Percentiles rank a stretch among this genome's conserved stretches.
phyloP scores from a whole-genome alignment of 1,140 invertebrate genomes.

The Cataglyphis hispanica region DNA sequence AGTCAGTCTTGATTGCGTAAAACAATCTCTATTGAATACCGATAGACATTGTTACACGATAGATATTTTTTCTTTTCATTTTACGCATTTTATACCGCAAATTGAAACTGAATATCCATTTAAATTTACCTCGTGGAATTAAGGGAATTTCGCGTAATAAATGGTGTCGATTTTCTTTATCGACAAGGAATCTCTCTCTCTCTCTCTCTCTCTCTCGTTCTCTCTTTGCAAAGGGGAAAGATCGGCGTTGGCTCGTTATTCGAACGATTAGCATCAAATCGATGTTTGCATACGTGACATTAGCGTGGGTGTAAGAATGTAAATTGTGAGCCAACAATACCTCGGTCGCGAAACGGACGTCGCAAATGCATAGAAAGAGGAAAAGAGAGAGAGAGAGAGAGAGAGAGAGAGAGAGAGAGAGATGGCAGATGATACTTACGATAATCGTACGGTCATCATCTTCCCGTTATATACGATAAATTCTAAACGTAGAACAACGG shows the following conservation, averaged over 20 bases:
- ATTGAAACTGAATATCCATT: not conserved
- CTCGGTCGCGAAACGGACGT: conserved; percentile 49
- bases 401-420: conserved; percentile 52
- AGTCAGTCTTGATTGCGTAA: not conserved
- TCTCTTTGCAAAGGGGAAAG: not conserved
- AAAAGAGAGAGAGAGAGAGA: conserved; percentile 49
- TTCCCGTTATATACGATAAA: conserved; percentile 74
- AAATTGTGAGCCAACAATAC: conserved; percentile 69
- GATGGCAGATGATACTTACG: conserved; percentile 69
- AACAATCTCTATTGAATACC: no score
- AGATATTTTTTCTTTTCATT: no score
- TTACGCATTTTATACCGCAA: not conserved
- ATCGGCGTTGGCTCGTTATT: conserved; percentile 30
- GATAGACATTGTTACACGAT: no score
- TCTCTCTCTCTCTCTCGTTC: not conserved
- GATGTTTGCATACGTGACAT: conserved; percentile 44
- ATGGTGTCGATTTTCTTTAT: conserved; percentile 46
- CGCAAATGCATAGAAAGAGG: conserved; percentile 19
- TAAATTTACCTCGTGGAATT: conserved; percentile 24
- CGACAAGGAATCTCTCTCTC: conserved; percentile 22
- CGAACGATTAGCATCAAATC: conserved; percentile 33
- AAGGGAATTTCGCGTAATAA: conserved; percentile 40
- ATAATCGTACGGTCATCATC: conserved; percentile 75
- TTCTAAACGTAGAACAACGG: conserved; percentile 74
- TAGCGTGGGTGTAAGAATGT: conserved; percentile 66